Conservation (phyloP, 2,113 vertebrate genomes). For the Caretta caretta region DNA sequence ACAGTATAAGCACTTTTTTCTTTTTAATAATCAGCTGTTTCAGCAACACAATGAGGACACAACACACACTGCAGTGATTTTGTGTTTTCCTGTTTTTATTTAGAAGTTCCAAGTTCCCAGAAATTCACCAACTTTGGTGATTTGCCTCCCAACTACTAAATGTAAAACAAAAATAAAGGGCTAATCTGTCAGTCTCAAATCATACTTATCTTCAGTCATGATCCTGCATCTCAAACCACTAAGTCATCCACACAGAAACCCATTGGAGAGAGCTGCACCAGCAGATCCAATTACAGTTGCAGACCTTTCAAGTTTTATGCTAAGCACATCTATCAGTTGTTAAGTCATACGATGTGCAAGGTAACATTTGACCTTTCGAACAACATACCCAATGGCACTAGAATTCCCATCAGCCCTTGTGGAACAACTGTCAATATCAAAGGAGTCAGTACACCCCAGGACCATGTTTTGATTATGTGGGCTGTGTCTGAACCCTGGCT, state of each 20-base stretch:
- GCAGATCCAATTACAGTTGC: not conserved
- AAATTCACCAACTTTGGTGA: not conserved
- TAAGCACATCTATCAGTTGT: not conserved
- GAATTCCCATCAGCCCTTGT: not conserved
- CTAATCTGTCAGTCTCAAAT: not conserved
- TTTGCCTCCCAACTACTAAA: slow-evolving; percentile 7
- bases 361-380: slow-evolving; percentile 6
- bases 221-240: not conserved
- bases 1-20: rapidly evolving
- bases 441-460: not conserved
- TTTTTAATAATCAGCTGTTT: not conserved
- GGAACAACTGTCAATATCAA: not conserved
- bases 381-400: not conserved
- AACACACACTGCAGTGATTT: not conserved
- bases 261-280: not conserved
- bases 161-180: not conserved
- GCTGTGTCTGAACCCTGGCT: not conserved
- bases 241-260: not conserved
- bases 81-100: slow-evolving; percentile 69
- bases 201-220: rapidly evolving
- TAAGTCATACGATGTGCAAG: not conserved
- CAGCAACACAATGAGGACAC: not conserved
- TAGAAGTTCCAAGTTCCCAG: not conserved
- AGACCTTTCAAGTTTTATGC: not conserved
- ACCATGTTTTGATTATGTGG: not conserved